These are phyloP conservation scores for Blastomussa wellsi DNA, from an alignment of 92 coral and sea anemone species.

Conservation along the genomic window DNA sequence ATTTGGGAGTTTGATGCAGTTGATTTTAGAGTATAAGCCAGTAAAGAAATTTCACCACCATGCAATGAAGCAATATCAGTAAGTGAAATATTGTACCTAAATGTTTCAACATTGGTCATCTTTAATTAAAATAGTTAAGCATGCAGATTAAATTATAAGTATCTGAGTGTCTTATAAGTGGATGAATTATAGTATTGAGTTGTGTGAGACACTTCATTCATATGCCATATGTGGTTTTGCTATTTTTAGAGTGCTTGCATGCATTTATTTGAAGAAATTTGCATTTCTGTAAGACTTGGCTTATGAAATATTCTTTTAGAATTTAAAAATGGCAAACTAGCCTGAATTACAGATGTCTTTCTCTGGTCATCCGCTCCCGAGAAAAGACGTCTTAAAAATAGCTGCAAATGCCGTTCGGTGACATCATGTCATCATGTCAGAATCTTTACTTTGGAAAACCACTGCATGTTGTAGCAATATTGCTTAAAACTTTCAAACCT, in stretches of 20 bases:
- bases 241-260: constrained; percentile 1
- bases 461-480: too few relatives aligned
- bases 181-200: background rate
- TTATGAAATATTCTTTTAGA: background rate
- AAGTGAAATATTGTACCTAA: background rate
- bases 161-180: background rate
- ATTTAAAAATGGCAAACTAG: too few relatives aligned
- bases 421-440: too few relatives aligned
- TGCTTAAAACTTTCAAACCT: too few relatives aligned
- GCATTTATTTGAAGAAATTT: background rate
- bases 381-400: too few relatives aligned
- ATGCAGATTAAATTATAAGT: background rate
- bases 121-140: background rate
- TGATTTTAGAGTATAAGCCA: too few relatives aligned
- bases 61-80: background rate
- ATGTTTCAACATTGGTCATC: background rate
- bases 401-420: too few relatives aligned
- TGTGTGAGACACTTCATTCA: background rate
- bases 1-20: background rate
- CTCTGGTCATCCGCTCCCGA: too few relatives aligned
- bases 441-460: too few relatives aligned
- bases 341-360: too few relatives aligned
- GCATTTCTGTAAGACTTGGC: background rate
- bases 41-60: background rate
- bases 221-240: background rate